Percentiles rank a stretch among this genome's conserved stretches.
Evolutionary conservation across 2,888 invertebrate genomes (phyloP).

Genomic region (Acheta domesticus): DNA sequence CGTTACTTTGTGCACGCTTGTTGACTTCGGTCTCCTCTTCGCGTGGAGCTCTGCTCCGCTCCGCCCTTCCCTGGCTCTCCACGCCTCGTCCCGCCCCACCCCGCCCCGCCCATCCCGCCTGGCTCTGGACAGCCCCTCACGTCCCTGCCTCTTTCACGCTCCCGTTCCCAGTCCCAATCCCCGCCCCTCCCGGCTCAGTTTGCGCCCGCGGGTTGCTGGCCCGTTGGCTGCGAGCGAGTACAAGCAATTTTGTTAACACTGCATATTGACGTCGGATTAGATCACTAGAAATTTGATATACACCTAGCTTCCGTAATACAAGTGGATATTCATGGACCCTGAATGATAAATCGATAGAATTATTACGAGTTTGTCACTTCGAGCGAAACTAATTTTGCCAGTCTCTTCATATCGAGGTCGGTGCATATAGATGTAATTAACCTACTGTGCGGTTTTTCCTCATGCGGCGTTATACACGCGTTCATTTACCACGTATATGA

Average conservation of each 20-base stretch:
- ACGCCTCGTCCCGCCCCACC: neutral
- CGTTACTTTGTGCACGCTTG: neutral
- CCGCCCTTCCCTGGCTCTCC: neutral
- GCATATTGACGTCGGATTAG: neutral
- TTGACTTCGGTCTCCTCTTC: constrained; percentile 10
- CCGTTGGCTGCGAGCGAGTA: neutral
- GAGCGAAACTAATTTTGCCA: neutral
- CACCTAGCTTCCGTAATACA: constrained; percentile 5
- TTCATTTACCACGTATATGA: constrained; percentile 1
- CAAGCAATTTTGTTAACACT: neutral
- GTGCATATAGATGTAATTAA: constrained; percentile 7
- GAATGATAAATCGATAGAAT: constrained; percentile 2
- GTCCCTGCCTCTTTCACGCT: no score
- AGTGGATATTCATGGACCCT: neutral
- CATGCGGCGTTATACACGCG: neutral
- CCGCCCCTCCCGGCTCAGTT: no score
- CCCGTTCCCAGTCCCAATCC: no score
- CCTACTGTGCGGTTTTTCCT: neutral
- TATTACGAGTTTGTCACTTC: constrained; percentile 4
- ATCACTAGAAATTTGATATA: neutral
- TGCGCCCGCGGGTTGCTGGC: no score
- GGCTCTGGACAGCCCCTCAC: no score
- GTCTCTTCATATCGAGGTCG: constrained; percentile 9
- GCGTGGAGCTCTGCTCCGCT: neutral
- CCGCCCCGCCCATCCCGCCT: no score